phyloP scores from a whole-genome alignment of 64 coral and sea anemone species.

The Acropora tenuis region DNA sequence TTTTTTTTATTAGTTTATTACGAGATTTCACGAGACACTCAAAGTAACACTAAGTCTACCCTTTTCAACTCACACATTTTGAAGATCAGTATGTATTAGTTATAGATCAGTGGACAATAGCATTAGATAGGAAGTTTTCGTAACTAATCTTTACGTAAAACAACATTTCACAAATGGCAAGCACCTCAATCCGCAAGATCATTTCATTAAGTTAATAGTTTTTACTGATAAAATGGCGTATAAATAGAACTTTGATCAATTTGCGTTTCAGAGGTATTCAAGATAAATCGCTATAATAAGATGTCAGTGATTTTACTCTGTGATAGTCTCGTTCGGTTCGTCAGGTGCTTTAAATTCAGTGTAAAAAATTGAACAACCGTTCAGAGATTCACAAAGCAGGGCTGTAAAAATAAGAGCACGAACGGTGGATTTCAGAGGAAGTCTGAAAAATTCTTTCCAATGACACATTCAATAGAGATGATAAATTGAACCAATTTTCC shows the following conservation, averaged over 20 bases:
- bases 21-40: too few species aligned
- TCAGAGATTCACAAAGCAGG: background rate
- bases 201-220: constrained; percentile 23
- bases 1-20: too few species aligned
- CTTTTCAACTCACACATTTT: background rate
- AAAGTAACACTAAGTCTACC: too few species aligned
- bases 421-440: too few species aligned
- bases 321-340: background rate
- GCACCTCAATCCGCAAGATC: constrained; percentile 12
- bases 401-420: background rate
- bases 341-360: background rate
- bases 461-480: background rate
- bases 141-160: background rate
- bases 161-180: constrained; percentile 31
- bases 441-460: too few species aligned
- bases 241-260: constrained; percentile 33
- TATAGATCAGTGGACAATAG: background rate
- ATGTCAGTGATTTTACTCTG: background rate
- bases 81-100: background rate
- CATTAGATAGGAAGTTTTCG: background rate
- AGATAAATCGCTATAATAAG: background rate
- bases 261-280: background rate
- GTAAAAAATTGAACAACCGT: too few species aligned
- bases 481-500: background rate
- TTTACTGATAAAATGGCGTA: background rate